Conservation (phyloP, 2,113 vertebrate genomes). For the Anthoscopus minutus region DNA sequence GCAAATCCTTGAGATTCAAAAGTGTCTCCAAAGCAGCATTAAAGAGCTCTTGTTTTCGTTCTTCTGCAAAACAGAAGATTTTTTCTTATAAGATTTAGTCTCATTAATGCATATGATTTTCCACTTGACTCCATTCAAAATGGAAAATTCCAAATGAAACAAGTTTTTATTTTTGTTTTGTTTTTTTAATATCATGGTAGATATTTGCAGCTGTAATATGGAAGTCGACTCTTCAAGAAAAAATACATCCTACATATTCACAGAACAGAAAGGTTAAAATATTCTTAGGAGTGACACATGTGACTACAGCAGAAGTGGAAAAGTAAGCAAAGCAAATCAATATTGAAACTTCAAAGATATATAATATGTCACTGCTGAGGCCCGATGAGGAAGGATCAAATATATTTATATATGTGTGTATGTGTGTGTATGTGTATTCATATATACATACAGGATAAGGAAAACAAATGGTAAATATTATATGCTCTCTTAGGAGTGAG, state of each 20-base stretch:
- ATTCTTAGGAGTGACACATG: neutral
- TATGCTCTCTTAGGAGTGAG: neutral
- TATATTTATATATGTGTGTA: neutral
- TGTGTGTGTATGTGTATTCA: neutral
- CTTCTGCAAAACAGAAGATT: neutral
- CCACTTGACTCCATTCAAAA: neutral
- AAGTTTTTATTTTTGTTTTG: neutral
- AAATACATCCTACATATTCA: neutral
- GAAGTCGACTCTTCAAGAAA: neutral
- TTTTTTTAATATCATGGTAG: neutral
- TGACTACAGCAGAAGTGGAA: neutral
- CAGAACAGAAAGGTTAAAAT: neutral
- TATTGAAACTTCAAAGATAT: neutral
- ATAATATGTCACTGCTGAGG: neutral
- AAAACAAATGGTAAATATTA: neutral
- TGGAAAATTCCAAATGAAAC: neutral
- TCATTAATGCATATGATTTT: neutral
- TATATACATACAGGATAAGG: rapidly evolving
- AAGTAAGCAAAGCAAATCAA: neutral
- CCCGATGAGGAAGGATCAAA: neutral
- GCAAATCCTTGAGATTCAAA: neutral
- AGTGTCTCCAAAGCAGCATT: neutral
- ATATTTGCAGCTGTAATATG: neutral
- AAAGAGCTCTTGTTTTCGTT: neutral
- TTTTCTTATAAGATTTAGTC: neutral